These are phyloP conservation scores for Phallusia fumigata DNA, from an alignment of 23 tunicate species.

Conservation along the genomic window DNA sequence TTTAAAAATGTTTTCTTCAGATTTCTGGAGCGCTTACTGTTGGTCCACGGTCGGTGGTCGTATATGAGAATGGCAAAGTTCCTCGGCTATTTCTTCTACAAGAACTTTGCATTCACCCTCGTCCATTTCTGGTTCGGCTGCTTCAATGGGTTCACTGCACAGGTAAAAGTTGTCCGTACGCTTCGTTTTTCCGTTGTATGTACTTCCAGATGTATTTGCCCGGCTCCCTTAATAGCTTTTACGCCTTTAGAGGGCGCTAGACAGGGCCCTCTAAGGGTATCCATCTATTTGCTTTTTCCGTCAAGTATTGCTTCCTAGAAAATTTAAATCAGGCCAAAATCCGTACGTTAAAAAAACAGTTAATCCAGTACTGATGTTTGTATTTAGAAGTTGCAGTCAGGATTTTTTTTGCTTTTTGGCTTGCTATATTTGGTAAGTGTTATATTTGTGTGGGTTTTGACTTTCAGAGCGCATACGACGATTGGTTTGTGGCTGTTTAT, in stretches of 20 bases:
- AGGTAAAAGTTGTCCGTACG: constrained; percentile 23
- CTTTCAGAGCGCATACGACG: constrained; percentile 60
- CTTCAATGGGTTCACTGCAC: constrained; percentile 85
- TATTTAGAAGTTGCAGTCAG: no score
- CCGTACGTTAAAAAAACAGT: no score
- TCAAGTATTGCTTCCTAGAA: no score
- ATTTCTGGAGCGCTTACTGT: constrained; percentile 76
- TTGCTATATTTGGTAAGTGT: no score
- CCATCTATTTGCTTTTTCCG: no score
- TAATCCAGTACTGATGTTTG: no score
- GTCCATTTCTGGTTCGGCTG: constrained; percentile 94
- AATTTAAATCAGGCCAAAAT: no score
- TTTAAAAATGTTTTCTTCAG: constrained; percentile 24
- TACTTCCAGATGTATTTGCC: background rate
- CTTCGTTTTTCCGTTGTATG: background rate
- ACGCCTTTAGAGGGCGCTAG: background rate
- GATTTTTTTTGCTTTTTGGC: no score
- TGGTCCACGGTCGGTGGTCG: constrained; percentile 99
- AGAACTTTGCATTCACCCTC: constrained; percentile 96
- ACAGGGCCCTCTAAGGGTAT: no score
- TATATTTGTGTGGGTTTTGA: background rate
- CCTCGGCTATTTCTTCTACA: constrained; percentile 92
- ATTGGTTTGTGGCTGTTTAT: constrained; percentile 82
- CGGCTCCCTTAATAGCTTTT: background rate
- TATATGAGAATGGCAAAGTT: constrained; percentile 95